Percentiles rank a stretch among this genome's conserved stretches.
These are phyloP conservation scores for Eristalis pertinax DNA, from an alignment of 2,888 invertebrate genomes.

Conservation along the genomic window DNA sequence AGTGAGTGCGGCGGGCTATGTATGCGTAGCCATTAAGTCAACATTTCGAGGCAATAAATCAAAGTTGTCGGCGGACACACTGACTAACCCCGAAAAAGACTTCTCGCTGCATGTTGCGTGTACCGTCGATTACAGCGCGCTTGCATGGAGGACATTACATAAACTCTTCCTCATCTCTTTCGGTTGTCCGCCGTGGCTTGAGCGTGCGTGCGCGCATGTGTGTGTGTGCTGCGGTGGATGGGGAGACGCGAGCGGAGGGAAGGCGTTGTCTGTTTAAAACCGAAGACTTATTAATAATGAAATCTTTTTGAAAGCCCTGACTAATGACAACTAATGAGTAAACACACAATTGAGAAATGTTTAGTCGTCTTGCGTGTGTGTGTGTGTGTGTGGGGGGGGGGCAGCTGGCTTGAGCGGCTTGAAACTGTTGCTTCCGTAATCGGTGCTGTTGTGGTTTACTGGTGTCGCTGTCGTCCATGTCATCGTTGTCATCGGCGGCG, in stretches of 20 bases:
- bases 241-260: constrained; percentile 3
- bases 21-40: constrained; percentile 2
- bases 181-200: background rate
- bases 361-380: constrained; percentile 13
- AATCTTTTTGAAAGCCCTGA: constrained; percentile 41
- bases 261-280: constrained; percentile 3
- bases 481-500: background rate
- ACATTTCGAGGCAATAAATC: constrained; percentile 39
- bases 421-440: constrained; percentile 51
- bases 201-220: background rate
- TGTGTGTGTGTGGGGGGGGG: too few species aligned
- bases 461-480: background rate
- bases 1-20: background rate
- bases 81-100: constrained; percentile 49
- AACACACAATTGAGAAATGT: constrained; percentile 52
- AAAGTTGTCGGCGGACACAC: constrained; percentile 43
- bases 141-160: constrained; percentile 52
- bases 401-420: background rate
- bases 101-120: constrained; percentile 28
- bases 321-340: constrained; percentile 37
- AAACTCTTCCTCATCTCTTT: constrained; percentile 24
- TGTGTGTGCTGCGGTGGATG: background rate
- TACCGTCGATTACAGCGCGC: constrained; percentile 32
- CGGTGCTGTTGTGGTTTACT: constrained; percentile 39
- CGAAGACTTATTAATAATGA: constrained; percentile 19